Percentiles rank a stretch among this genome's conserved stretches.
These are phyloP conservation scores for Ophiothrix spiculata DNA, from an alignment of 35 echinoderm and acorn worm species.

Conservation along the genomic window DNA sequence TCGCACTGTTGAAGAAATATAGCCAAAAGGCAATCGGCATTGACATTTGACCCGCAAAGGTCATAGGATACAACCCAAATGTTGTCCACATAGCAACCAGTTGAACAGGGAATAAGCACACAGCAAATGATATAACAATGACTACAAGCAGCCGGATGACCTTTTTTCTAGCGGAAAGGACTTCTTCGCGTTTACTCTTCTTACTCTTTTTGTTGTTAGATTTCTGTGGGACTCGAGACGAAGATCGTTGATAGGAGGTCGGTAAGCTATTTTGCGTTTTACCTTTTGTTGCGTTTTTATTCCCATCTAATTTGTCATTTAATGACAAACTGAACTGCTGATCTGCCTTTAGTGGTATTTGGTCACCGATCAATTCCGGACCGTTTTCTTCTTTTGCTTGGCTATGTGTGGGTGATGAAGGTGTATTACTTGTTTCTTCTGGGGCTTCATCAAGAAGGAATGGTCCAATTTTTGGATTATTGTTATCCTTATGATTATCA, in stretches of 20 bases:
- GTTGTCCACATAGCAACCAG: conserved; percentile 6
- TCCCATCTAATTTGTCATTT: background rate
- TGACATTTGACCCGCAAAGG: conserved; percentile 20
- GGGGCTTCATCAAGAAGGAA: conserved; percentile 65
- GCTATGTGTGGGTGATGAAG: background rate
- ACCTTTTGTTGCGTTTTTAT: background rate
- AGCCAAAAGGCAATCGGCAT: conserved; percentile 40
- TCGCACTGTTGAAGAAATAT: conserved; percentile 87
- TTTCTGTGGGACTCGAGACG: background rate
- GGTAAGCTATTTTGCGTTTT: background rate
- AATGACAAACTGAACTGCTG: background rate
- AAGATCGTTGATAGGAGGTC: background rate
- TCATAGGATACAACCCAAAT: conserved; percentile 28
- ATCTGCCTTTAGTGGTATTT: conserved; percentile 15
- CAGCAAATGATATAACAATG: conserved; percentile 70
- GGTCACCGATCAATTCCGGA: conserved; percentile 9
- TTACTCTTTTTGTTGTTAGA: conserved; percentile 20
- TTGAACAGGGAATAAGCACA: conserved; percentile 82
- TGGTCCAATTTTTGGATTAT: conserved; percentile 52
- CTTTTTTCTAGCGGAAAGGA: conserved; percentile 69
- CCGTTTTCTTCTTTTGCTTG: background rate
- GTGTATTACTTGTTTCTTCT: conserved; percentile 5
- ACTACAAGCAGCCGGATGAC: conserved; percentile 71
- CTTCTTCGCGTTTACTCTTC: conserved; percentile 61
- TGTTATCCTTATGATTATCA: background rate